Evolutionary conservation across 2,888 invertebrate species (phyloP).

Genomic region (Pecten maximus): DNA sequence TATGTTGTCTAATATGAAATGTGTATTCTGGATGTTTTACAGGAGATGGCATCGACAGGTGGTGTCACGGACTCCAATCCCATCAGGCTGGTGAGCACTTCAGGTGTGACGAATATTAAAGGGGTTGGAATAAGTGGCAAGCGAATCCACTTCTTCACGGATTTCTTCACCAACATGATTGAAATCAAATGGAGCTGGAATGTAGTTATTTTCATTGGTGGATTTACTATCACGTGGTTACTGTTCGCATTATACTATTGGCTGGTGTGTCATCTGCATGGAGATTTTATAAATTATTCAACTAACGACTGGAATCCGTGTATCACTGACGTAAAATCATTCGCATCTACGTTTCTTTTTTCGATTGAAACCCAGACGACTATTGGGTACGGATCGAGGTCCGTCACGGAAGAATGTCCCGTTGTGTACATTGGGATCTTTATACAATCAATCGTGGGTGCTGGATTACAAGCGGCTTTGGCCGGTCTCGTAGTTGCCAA

Average conservation of each 20-base stretch:
- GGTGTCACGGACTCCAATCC: slow-evolving; percentile 1
- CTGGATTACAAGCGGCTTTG: slow-evolving; percentile 87
- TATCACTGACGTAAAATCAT: slow-evolving; percentile 89
- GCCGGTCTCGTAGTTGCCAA: slow-evolving; percentile 95
- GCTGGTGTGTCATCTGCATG: slow-evolving; percentile 76
- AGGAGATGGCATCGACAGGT: neutral
- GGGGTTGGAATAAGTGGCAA: slow-evolving; percentile 95
- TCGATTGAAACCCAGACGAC: slow-evolving; percentile 98
- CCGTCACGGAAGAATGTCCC: slow-evolving; percentile 94
- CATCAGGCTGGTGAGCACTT: slow-evolving; percentile 42
- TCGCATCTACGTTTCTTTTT: slow-evolving; percentile 96
- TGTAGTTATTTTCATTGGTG: slow-evolving; percentile 91
- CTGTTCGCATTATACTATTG: slow-evolving; percentile 87
- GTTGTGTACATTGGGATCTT: slow-evolving; percentile 94
- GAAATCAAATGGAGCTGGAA: slow-evolving; percentile 94
- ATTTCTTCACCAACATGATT: slow-evolving; percentile 96
- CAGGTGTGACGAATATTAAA: slow-evolving; percentile 88
- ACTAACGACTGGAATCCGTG: slow-evolving; percentile 78
- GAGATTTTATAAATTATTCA: slow-evolving; percentile 75
- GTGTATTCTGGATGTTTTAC: too few species aligned
- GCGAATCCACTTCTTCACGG: slow-evolving; percentile 84
- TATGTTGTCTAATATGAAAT: neutral
- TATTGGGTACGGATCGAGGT: slow-evolving; percentile 93
- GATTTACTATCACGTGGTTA: slow-evolving; percentile 93
- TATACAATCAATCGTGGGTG: slow-evolving; percentile 94